Evolutionary conservation across 2,113 vertebrate genomes (phyloP).

Genomic region (Pycnonotus jocosus): DNA sequence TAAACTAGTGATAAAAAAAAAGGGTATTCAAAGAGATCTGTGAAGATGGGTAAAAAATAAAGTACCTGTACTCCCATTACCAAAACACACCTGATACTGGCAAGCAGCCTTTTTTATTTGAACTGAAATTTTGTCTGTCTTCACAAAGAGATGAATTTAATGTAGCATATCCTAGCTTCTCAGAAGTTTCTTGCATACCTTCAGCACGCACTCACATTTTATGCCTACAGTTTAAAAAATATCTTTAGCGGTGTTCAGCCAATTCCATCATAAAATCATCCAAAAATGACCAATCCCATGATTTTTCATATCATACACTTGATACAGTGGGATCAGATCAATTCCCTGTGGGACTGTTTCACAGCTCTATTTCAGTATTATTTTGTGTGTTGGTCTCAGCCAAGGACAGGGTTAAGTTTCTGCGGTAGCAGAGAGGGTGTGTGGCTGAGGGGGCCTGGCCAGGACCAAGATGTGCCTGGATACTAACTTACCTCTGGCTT

Average conservation of each 20-base stretch:
- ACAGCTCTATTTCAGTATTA: not conserved
- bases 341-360: not conserved
- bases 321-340: not conserved
- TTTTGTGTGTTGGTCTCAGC: not conserved
- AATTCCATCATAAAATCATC: not conserved
- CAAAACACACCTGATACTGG: not conserved
- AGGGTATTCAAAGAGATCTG: not conserved
- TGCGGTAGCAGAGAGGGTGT: not conserved
- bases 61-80: not conserved
- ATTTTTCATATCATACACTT: not conserved
- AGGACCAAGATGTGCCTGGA: not conserved
- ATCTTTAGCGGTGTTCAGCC: accelerated
- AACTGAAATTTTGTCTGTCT: not conserved
- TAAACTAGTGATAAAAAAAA: not conserved
- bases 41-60: not conserved
- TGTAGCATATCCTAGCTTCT: not conserved
- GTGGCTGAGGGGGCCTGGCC: not conserved
- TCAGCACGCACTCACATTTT: not conserved
- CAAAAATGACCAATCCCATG: not conserved
- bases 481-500: not conserved
- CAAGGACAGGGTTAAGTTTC: not conserved
- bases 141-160: not conserved
- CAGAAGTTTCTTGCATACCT: not conserved
- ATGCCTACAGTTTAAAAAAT: not conserved
- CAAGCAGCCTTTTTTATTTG: not conserved